Percentiles rank a stretch among this genome's conserved stretches.
Conservation (phyloP, 2,113 vertebrate genomes). For the Epinephelus cyanopodus region DNA sequence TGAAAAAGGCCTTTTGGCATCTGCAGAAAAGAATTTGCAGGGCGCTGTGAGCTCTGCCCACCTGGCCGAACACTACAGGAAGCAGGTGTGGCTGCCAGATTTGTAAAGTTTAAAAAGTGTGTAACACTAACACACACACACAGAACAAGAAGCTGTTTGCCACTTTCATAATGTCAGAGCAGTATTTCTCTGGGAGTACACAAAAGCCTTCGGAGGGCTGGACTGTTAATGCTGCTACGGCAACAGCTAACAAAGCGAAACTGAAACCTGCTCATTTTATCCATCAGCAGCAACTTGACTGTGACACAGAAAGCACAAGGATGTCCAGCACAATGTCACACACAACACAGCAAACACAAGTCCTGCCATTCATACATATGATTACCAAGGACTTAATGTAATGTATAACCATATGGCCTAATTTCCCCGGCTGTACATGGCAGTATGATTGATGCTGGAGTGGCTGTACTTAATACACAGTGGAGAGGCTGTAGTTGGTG, state of each 20-base stretch:
- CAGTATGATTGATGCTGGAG: slow-evolving; percentile 55
- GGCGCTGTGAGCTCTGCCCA: not conserved
- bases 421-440: slow-evolving; percentile 33
- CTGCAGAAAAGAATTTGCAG: not conserved
- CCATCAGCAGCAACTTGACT: slow-evolving; percentile 9
- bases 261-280: not conserved
- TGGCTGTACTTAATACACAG: slow-evolving; percentile 41
- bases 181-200: not conserved
- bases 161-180: not conserved
- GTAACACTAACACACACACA: not conserved
- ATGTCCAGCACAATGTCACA: not conserved
- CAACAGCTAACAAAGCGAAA: slow-evolving; percentile 8
- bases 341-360: not conserved
- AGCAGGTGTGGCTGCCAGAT: not conserved
- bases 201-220: not conserved
- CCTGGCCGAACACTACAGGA: not conserved
- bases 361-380: slow-evolving; percentile 2
- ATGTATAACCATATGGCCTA: slow-evolving; percentile 44
- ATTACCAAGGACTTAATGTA: slow-evolving; percentile 24
- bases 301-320: slow-evolving; percentile 31
- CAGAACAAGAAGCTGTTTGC: not conserved
- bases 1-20: not conserved
- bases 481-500: slow-evolving; percentile 15
- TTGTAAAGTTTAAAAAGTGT: not conserved
- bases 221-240: not conserved